Evolutionary conservation across 2,797 vertebrate species (phyloP).

Genomic region (Ctenopoma multispine): DNA sequence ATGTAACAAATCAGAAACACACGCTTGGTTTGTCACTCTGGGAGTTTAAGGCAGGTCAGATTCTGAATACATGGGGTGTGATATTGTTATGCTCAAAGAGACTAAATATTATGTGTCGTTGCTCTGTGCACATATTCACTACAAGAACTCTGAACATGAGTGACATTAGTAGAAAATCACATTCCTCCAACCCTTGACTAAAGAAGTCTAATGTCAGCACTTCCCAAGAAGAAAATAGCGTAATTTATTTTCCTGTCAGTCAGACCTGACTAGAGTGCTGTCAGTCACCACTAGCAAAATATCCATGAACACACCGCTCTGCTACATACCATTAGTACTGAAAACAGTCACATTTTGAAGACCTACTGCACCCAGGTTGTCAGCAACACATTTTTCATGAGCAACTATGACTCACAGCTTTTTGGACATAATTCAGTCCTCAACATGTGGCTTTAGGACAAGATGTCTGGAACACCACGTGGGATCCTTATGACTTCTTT

Average conservation of each 20-base stretch:
- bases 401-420: conserved; percentile 85
- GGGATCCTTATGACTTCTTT: conserved; percentile 29
- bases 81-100: conserved; percentile 53
- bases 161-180: conserved; percentile 53
- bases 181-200: conserved; percentile 53
- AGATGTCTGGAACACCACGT: conserved; percentile 25
- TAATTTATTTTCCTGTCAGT: conserved; percentile 71
- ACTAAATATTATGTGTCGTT: conserved; percentile 49
- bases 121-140: conserved; percentile 51
- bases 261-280: conserved; percentile 68
- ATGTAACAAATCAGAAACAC: conserved; percentile 1
- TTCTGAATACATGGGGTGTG: conserved; percentile 26
- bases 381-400: conserved; percentile 88
- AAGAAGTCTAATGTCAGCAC: conserved; percentile 68
- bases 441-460: conserved; percentile 39
- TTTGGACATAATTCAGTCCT: conserved; percentile 87
- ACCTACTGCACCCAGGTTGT: conserved; percentile 85
- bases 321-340: conserved; percentile 66
- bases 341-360: conserved; percentile 61
- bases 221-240: conserved; percentile 61
- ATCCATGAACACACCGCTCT: conserved; percentile 57
- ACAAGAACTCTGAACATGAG: conserved; percentile 28
- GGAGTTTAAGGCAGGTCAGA: conserved; percentile 28
- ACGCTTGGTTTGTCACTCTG: neutral
- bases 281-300: conserved; percentile 67